Percentiles rank a stretch among this genome's conserved stretches.
phyloP scores from a whole-genome alignment of 92 coral and sea anemone genomes.

The Anthopleura xanthogrammica region DNA sequence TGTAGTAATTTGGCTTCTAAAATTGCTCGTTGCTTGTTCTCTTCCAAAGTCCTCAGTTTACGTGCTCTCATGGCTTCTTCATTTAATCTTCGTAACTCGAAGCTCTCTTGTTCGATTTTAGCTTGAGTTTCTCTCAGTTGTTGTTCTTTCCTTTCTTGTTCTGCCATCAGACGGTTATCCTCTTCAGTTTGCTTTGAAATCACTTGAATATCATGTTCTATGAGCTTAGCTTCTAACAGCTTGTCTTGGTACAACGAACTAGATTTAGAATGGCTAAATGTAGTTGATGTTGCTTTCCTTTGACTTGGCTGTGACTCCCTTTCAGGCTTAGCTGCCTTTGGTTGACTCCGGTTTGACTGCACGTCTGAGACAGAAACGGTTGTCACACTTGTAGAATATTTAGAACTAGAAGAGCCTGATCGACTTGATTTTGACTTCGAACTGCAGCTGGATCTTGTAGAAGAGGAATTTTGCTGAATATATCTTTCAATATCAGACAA shows the following conservation, averaged over 20 bases:
- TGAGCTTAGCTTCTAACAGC: slow-evolving; percentile 20
- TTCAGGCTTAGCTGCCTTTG: not conserved
- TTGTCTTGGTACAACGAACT: slow-evolving; percentile 13
- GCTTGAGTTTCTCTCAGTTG: slow-evolving; percentile 23
- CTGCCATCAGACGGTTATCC: not conserved
- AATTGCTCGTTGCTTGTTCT: slow-evolving; percentile 20
- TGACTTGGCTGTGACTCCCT: not conserved
- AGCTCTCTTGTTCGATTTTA: not conserved
- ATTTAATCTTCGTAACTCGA: slow-evolving; percentile 7
- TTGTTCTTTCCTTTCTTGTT: slow-evolving; percentile 14
- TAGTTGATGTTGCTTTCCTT: slow-evolving; percentile 14
- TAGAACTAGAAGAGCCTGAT: not conserved
- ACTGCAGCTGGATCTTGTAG: not conserved
- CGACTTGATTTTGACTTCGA: not conserved
- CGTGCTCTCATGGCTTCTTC: slow-evolving; percentile 15
- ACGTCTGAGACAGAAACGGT: not conserved
- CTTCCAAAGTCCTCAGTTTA: not conserved
- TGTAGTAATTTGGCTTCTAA: slow-evolving; percentile 35
- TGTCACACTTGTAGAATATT: not conserved
- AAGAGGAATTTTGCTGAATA: no score
- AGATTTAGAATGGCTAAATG: not conserved
- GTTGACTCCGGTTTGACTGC: not conserved
- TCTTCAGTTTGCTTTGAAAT: slow-evolving; percentile 1
- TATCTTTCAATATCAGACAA: not conserved
- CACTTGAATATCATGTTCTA: slow-evolving; percentile 4